A percentile compares a stretch with the other conserved stretches of the same genome.
Evolutionary conservation across 2,113 vertebrate genomes (phyloP).

Genomic region (Lynx canadensis): DNA sequence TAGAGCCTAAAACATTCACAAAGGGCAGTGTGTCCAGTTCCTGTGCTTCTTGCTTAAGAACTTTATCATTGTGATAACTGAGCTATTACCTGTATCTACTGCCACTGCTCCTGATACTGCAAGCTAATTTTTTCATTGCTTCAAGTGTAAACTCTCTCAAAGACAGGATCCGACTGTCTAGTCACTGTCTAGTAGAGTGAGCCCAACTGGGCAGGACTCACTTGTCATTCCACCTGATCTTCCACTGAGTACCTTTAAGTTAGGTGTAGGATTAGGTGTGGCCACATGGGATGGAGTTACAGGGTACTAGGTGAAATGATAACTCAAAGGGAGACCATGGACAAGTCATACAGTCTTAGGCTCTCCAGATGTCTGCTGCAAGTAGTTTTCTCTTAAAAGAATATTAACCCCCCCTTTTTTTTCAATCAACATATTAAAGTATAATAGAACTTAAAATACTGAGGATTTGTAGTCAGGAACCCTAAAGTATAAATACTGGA

Average conservation of each 20-base stretch:
- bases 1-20: not conserved
- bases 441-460: not conserved
- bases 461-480: not conserved
- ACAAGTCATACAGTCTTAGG: not conserved
- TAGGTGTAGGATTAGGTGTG: not conserved
- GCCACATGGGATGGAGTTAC: not conserved
- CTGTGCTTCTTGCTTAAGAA: not conserved
- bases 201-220: not conserved
- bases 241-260: not conserved
- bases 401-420: not conserved
- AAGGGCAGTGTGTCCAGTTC: not conserved
- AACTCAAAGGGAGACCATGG: not conserved
- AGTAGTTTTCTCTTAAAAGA: not conserved
- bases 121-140: not conserved
- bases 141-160: not conserved
- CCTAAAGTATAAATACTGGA: not conserved
- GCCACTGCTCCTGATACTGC: not conserved
- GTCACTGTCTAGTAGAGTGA: not conserved
- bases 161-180: not conserved
- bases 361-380: not conserved
- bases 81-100: not conserved
- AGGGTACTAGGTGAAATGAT: not conserved
- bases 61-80: not conserved
- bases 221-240: not conserved
- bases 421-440: not conserved